phyloP scores from a whole-genome alignment of 2,113 vertebrate genomes.

The Pseudolaguvia tuberculata region DNA sequence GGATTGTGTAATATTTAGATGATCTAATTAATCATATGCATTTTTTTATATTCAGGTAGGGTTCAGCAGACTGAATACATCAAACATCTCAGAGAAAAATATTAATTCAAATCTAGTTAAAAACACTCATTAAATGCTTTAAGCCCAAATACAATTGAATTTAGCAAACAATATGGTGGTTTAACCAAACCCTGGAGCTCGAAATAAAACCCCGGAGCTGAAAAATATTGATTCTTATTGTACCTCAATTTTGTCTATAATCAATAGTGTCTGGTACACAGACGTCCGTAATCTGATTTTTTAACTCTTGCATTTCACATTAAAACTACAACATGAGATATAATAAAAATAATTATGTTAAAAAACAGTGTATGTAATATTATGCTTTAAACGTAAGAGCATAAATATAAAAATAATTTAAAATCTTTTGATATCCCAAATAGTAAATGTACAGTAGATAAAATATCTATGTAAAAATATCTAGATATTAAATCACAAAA shows the following conservation, averaged over 20 bases:
- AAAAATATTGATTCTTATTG: not conserved
- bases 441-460: too few species aligned
- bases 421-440: too few species aligned
- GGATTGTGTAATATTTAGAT: constrained; percentile 12
- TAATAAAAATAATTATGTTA: not conserved
- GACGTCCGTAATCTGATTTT: not conserved
- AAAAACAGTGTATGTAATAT: not conserved
- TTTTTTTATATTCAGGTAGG: constrained; percentile 31
- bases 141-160: not conserved
- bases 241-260: not conserved
- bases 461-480: too few species aligned
- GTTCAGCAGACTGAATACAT: not conserved
- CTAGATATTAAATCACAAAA: too few species aligned
- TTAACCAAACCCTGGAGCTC: not conserved
- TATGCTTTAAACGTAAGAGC: not conserved
- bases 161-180: constrained; percentile 7
- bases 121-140: not conserved
- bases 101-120: not conserved
- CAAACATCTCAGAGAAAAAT: not conserved
- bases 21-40: constrained; percentile 3
- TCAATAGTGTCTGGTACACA: not conserved
- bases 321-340: not conserved
- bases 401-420: too few species aligned
- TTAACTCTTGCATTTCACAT: not conserved
- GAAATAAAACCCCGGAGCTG: too few species aligned